Conservation (phyloP, 2,797 vertebrate species). For the Sphenodon punctatus region DNA sequence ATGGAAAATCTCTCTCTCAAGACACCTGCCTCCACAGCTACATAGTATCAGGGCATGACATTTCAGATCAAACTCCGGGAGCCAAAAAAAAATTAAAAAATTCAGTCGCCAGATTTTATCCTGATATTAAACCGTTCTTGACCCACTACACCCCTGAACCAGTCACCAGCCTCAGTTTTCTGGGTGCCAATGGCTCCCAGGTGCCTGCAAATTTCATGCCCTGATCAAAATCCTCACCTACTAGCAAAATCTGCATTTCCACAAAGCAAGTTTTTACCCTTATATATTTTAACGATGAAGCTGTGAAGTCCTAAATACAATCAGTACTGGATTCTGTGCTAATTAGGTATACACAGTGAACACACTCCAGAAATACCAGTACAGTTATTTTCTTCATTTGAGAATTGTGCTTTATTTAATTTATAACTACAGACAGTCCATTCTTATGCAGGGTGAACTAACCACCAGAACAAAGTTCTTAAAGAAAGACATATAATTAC, state of each 20-base stretch:
- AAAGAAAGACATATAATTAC: constrained; percentile 33
- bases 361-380: neutral
- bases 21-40: neutral
- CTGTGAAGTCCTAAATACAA: neutral
- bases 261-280: neutral
- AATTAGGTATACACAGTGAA: accelerated
- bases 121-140: too few species aligned
- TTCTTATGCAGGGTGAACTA: constrained; percentile 17
- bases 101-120: too few species aligned
- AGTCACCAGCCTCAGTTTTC: too few species aligned
- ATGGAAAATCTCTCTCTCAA: neutral
- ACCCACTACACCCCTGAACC: too few species aligned
- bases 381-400: neutral
- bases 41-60: too few species aligned
- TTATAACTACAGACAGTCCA: neutral
- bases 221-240: neutral
- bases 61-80: too few species aligned
- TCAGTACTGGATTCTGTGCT: neutral
- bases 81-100: too few species aligned
- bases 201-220: too few species aligned
- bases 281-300: constrained; percentile 1
- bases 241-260: neutral
- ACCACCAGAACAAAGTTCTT: constrained; percentile 6
- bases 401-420: neutral
- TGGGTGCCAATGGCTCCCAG: too few species aligned